Percentiles rank a stretch among this genome's conserved stretches.
These are phyloP conservation scores for Pomacea canaliculata DNA, from an alignment of 2,888 invertebrate species.

Conservation along the genomic window DNA sequence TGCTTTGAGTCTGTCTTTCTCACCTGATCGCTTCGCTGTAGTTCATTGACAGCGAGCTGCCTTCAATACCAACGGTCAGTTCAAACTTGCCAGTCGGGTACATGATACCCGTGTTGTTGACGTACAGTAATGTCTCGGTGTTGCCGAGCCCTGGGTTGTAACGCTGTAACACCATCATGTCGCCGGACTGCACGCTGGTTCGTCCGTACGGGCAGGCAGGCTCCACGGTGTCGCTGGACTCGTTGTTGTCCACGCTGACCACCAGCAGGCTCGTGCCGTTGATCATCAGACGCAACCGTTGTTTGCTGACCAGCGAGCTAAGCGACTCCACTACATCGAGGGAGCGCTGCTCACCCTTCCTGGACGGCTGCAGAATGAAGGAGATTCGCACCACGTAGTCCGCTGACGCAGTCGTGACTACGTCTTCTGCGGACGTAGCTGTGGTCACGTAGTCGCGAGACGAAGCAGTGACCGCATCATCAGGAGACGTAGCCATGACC, in stretches of 20 bases:
- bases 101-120: constrained; percentile 24
- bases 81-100: constrained; percentile 49
- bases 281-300: constrained; percentile 46
- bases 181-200: neutral
- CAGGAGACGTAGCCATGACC: neutral
- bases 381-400: constrained; percentile 34
- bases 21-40: neutral
- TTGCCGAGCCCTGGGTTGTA: neutral
- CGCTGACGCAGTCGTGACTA: neutral
- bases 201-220: neutral
- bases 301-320: constrained; percentile 39
- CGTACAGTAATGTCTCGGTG: constrained; percentile 15
- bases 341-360: constrained; percentile 38
- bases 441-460: neutral
- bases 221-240: neutral
- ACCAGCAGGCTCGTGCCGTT: constrained; percentile 47
- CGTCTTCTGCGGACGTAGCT: neutral
- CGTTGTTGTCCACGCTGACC: constrained; percentile 2
- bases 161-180: neutral
- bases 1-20: too few species aligned
- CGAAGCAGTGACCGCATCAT: neutral
- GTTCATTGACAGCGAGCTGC: constrained; percentile 21
- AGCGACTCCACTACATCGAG: constrained; percentile 43
- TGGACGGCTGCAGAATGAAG: constrained; percentile 49
- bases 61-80: constrained; percentile 46